phyloP scores from a whole-genome alignment of 2,888 invertebrate species.

The Drosophila testacea region DNA sequence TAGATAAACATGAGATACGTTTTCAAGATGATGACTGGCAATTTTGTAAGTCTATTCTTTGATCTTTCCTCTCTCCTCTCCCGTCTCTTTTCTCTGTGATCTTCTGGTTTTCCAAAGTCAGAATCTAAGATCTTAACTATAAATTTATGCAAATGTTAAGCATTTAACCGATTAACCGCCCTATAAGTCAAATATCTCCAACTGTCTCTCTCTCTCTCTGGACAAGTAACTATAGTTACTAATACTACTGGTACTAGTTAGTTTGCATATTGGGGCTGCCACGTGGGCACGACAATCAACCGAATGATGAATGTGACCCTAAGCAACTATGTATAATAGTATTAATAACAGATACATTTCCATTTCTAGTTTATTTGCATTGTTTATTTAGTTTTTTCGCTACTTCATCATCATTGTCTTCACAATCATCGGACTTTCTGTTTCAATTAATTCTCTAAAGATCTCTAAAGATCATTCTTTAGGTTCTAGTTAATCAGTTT shows the following conservation, averaged over 20 bases:
- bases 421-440: background rate
- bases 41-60: constrained; percentile 4
- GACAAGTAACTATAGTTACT: background rate
- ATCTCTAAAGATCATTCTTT: no score
- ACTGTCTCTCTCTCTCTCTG: background rate
- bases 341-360: constrained; percentile 7
- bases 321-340: background rate
- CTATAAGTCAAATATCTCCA: constrained; percentile 23
- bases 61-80: background rate
- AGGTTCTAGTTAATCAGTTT: no score
- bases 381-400: background rate
- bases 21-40: constrained; percentile 29
- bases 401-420: background rate
- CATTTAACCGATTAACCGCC: constrained; percentile 51
- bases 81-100: background rate
- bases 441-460: no score
- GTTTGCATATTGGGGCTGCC: constrained; percentile 44
- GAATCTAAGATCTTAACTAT: constrained; percentile 21
- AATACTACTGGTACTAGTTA: background rate
- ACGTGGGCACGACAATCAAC: constrained; percentile 50
- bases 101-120: constrained; percentile 23
- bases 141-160: constrained; percentile 42
- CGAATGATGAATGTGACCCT: background rate
- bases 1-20: constrained; percentile 10
- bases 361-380: constrained; percentile 20